Evolutionary conservation across 2,797 vertebrate species (phyloP), one percentile per base, ranked within the genome.

Genomic region (Ambastaia sidthimunki): DNA sequence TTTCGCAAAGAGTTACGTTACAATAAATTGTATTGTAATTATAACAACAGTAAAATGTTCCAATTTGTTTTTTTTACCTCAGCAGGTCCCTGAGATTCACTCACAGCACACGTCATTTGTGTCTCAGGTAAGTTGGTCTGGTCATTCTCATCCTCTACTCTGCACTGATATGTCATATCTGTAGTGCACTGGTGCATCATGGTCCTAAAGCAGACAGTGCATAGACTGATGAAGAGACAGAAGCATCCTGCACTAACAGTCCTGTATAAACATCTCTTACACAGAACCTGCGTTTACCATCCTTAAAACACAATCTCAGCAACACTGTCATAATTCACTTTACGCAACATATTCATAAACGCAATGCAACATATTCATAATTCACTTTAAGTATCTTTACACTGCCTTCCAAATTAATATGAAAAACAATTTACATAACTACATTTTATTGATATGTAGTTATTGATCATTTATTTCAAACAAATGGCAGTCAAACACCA

Each of bases 401-500:
- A 23, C 60, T 59, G 60, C 70, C 44, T 23, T 71, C 25, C 31
- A 78, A 60, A 44, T 25, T 55, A 7, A 75, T 63, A 37, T 55
- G 23, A 52, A 54, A n/a, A 47, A 65, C 21, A 3, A 37, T 68
- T 72, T 78, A 77, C 31, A 52, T 74, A 54, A 69, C 34, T 37
- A 21, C 19, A 59, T 28, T 4, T n/a, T n/a, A n/a, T n/a, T n/a
- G n/a, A n/a, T n/a, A n/a, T n/a, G n/a, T n/a, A 69, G 57, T 86
- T 59, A 78, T 37, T 25, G 28, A 54, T 23, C 2, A 41, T 60
- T 59, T 57, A n/a, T n/a, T n/a, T 79, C 66, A 52, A 81, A 81
- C 74, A 84, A 79, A 76, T 62, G 55, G 10, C 71, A 84, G n/a
- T 79, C 71, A 78, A 73, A 28, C 11, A 34, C 16, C 23, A 44